phyloP scores from a whole-genome alignment of 2,888 invertebrate genomes.

The Azorinus chamasolen region DNA sequence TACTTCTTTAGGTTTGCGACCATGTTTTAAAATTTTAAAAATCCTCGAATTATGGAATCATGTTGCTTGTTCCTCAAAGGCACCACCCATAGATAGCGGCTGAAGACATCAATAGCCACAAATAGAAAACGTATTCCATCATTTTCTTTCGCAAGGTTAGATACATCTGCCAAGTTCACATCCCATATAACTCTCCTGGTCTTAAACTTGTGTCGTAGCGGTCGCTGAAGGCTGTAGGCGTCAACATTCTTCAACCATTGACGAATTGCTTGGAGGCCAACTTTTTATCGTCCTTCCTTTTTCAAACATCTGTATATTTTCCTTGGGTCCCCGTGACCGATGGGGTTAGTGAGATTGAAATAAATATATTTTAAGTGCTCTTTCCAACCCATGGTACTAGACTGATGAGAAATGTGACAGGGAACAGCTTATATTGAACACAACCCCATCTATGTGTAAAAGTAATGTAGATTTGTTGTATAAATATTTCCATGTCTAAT shows the following conservation, averaged over 20 bases:
- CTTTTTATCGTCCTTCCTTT: slow-evolving; percentile 39
- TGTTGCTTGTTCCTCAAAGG: slow-evolving; percentile 39
- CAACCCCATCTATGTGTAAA: no score
- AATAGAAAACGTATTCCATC: slow-evolving; percentile 34
- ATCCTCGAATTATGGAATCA: slow-evolving; percentile 41
- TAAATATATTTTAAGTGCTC: slow-evolving; percentile 41
- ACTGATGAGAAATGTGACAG: no score
- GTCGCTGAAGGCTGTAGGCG: slow-evolving; percentile 44
- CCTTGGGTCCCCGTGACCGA: slow-evolving; percentile 31
- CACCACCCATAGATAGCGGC: slow-evolving; percentile 52
- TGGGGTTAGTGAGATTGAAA: slow-evolving; percentile 29
- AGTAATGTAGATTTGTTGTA: no score
- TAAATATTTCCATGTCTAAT: no score
- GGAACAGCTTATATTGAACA: no score
- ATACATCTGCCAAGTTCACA: slow-evolving; percentile 48
- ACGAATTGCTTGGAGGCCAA: slow-evolving; percentile 32
- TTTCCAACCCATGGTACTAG: slow-evolving; percentile 13
- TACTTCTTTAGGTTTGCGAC: slow-evolving; percentile 34
- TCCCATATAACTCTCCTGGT: slow-evolving; percentile 44
- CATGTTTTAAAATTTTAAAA: slow-evolving; percentile 35
- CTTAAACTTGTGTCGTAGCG: slow-evolving; percentile 31
- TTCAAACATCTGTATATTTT: slow-evolving; percentile 41
- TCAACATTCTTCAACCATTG: slow-evolving; percentile 51
- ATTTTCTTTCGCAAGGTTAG: slow-evolving; percentile 42
- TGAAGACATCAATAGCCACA: slow-evolving; percentile 48